Evolutionary conservation across 2,113 vertebrate genomes (phyloP).

Genomic region (Pachypanchax playfairii): DNA sequence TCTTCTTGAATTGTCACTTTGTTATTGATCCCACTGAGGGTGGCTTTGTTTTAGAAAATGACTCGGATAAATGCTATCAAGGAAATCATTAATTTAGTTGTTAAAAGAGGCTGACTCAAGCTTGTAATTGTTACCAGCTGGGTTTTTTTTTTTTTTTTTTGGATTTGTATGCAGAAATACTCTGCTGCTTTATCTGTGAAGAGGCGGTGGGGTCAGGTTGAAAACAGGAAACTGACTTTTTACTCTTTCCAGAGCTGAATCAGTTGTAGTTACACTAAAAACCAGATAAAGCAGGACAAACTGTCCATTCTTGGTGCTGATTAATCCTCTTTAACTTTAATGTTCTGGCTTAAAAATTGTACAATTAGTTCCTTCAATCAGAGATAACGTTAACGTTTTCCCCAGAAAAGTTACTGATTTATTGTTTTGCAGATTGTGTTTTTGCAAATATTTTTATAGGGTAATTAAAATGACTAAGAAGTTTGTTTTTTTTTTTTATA

Average conservation of each 20-base stretch:
- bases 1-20: not conserved
- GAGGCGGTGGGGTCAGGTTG: conserved; percentile 5
- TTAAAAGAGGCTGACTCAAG: conserved; percentile 22
- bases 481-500: too few species aligned
- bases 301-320: too few species aligned
- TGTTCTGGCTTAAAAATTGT: too few species aligned
- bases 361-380: too few species aligned
- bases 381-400: too few species aligned
- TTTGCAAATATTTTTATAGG: not conserved
- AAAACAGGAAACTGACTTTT: conserved; percentile 35
- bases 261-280: conserved; percentile 1
- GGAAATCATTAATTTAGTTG: conserved; percentile 19
- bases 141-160: too few species aligned
- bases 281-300: too few species aligned
- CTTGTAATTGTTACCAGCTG: conserved; percentile 47
- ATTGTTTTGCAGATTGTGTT: not conserved
- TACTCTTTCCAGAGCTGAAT: conserved; percentile 11
- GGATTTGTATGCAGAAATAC: conserved; percentile 30
- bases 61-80: not conserved
- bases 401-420: too few species aligned
- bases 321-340: too few species aligned
- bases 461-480: too few species aligned
- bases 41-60: not conserved
- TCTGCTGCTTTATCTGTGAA: conserved; percentile 16
- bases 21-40: not conserved